Percentiles rank a stretch among this genome's conserved stretches.
These are phyloP conservation scores for Pygocentrus nattereri DNA, from an alignment of 2,797 vertebrate species.

Conservation along the genomic window DNA sequence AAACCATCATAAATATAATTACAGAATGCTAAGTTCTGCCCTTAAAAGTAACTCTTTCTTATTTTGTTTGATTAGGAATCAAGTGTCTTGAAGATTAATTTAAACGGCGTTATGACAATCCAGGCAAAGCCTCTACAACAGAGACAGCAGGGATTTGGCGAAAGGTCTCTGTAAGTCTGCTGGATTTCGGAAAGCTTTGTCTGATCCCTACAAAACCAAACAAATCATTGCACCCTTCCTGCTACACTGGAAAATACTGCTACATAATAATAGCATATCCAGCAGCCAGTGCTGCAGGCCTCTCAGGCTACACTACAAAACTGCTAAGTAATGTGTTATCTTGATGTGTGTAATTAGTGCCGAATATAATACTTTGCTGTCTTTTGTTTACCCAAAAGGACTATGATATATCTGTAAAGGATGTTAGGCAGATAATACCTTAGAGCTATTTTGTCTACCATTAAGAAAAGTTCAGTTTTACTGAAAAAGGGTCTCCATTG, in stretches of 20 bases:
- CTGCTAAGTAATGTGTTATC: background rate
- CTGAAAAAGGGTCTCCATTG: conserved; percentile 16
- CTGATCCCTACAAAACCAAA: conserved; percentile 33
- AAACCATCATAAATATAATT: background rate
- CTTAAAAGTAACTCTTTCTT: conserved; percentile 15
- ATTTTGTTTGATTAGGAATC: conserved; percentile 71
- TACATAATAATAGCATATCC: background rate
- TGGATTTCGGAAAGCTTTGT: conserved; percentile 33
- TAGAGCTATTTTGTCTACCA: background rate
- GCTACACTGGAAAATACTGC: background rate
- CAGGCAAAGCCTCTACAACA: conserved; percentile 86
- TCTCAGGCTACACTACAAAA: background rate
- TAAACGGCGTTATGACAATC: conserved; percentile 87
- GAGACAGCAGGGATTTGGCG: conserved; percentile 70
- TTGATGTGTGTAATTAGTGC: background rate
- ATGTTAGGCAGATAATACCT: background rate
- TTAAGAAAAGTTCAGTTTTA: conserved; percentile 31
- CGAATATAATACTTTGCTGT: background rate
- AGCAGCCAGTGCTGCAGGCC: background rate
- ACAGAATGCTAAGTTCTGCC: conserved; percentile 2
- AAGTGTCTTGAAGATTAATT: conserved; percentile 74
- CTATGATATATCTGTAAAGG: conserved; percentile 5
- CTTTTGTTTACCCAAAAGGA: background rate
- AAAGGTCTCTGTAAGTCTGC: conserved; percentile 79
- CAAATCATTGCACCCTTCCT: conserved; percentile 13